Evolutionary conservation across 2,888 invertebrate species (phyloP).

Genomic region (Cephus sareptanus): DNA sequence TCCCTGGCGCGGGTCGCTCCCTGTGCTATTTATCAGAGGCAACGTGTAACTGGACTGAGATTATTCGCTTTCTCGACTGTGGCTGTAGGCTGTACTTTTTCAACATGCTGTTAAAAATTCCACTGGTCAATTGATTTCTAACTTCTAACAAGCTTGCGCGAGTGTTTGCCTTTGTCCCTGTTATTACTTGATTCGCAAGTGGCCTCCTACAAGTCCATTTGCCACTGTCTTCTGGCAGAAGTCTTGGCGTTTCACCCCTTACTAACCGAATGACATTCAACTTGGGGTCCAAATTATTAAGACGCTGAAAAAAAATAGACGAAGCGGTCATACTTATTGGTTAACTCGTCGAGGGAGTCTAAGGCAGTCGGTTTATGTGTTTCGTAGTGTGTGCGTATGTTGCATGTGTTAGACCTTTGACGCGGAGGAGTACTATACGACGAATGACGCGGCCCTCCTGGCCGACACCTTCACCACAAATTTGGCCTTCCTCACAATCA

Average conservation of each 20-base stretch:
- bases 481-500: conserved; percentile 94
- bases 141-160: conserved; percentile 45
- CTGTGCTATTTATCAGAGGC: no score
- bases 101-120: no score
- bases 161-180: conserved; percentile 46
- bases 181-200: conserved; percentile 27
- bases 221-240: no score
- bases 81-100: no score
- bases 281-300: no score
- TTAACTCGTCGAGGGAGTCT: neutral
- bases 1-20: neutral
- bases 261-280: no score
- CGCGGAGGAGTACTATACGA: conserved; percentile 95
- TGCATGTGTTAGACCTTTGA: conserved; percentile 82
- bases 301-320: no score
- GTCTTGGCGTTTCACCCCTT: no score
- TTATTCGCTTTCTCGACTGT: conserved; percentile 22
- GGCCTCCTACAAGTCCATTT: neutral
- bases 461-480: conserved; percentile 94
- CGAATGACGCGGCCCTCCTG: conserved; percentile 94
- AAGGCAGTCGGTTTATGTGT: neutral
- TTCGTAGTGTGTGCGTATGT: conserved; percentile 46
- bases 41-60: no score
- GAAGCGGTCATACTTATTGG: no score
- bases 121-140: no score